Evolutionary conservation across 2,113 vertebrate species (phyloP), one percentile per base, ranked within the genome.

Genomic region (Paralichthys olivaceus): DNA sequence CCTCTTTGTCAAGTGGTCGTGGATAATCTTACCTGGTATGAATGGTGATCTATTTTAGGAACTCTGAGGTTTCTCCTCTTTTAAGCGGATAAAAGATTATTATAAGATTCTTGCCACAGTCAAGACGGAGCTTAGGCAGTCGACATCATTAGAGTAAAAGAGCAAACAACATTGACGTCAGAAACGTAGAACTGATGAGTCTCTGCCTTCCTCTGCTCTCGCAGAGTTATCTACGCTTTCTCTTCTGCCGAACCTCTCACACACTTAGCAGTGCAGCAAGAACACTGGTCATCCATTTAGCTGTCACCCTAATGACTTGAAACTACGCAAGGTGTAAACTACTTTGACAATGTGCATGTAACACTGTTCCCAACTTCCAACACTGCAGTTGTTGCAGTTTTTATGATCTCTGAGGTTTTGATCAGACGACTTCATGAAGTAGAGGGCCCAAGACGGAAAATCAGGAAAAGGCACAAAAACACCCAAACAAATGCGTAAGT

Each of bases 71-170:
- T 55, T 73, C 71, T 29, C 12, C 23, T 62, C 47, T 68, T 28
- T 61, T 82, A 63, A 82, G 74, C 74, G 26, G 81, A 81, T 81
- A 57, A 72, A 72, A 73, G 62, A 83, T 78, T 78, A 62, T 66
- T 60, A 29, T 55, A 65, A 28, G 65, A 75, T 77, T 73, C 67
- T 32, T 65, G 34, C 59, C 29, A 49, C 25, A 69, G 79, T 71
- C 26, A 63, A 45, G 69, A 66, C 37, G 58, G 43, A 69, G 32
- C 59, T 77, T 47, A 71, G 56, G 67, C 45, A 40, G 57, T 37
- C 4, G 15, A 67, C 70, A 62, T 81, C 72, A 73, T 84, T 79
- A 81, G 63, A 40, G 63, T 62, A 17, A 49, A 72, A 77, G 40
- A 77, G 63, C 69, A 64, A 69, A 58, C 57, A 68, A 56, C 51